Base-by-base conservation (phyloP, 2,797 vertebrate genomes). In the Zalophus californianus region DNA sequence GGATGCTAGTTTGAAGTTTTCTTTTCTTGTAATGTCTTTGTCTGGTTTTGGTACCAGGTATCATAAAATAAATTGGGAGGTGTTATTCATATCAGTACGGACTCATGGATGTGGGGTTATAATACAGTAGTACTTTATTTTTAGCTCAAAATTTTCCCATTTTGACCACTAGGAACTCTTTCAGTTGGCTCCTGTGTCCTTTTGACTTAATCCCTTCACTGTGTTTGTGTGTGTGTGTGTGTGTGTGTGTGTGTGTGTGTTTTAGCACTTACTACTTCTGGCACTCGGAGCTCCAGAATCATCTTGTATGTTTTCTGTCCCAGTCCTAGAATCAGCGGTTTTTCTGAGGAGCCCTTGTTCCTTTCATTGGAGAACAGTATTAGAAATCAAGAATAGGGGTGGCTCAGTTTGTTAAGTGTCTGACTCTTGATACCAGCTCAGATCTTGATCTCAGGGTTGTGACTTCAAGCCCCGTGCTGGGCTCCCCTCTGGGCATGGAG, bases 171-270 rank as follows among this genome's bases (percentile, higher is more conserved):
- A 41, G 73, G 41, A 32, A 12, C n/a, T 4, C n/a, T 27, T n/a
- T 44, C 5, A 10, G 3, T 29, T n/a, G 62, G 41, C 52, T 60
- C 14, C 66, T 0, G 14, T 27, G 41, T 41, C 18, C n/a, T 52
- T 38, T 60, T 4, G 62, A 18, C 48, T 4, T 18, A 48, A 52
- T 50, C 1, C 16, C 56, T 29, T 32, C 2, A 0, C 0, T 72
- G 41, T 44, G 62, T 52, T 3, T 18, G 29, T 75, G 60, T 52
- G 4, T 18, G 48, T 18, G 29, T 75, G 60, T 52, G 2, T 23
- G 29, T 35, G 35, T n/a, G n/a, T n/a, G n/a, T n/a, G n/a, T n/a
- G n/a, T 41, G n/a, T 10, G 1, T n/a, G n/a, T 20, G 0, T 73
- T 44, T 73, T 48, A 48, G 72, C 25, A 9, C 72, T 48, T 44